Percentiles rank a stretch among this genome's conserved stretches.
phyloP scores from a whole-genome alignment of 2,888 invertebrate species.

The Eristalis tenax region DNA sequence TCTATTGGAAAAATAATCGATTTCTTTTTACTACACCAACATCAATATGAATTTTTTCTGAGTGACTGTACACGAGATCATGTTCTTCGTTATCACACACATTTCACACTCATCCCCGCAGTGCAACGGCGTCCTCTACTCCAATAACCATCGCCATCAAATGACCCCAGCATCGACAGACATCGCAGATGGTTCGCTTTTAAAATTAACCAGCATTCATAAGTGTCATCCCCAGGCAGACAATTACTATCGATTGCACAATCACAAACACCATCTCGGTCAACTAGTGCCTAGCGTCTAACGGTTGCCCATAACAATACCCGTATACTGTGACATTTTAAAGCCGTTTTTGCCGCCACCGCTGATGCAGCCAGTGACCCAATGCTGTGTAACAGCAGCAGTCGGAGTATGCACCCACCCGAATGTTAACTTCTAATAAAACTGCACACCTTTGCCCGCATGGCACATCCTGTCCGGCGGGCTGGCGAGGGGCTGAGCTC shows the following conservation, averaged over 20 bases:
- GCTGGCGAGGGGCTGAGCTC: not conserved
- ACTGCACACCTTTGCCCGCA: slow-evolving; percentile 47
- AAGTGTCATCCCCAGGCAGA: slow-evolving; percentile 25
- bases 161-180: not conserved
- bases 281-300: slow-evolving; percentile 38
- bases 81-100: not conserved
- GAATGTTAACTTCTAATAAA: slow-evolving; percentile 55
- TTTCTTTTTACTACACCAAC: too few species aligned
- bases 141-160: not conserved
- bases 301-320: slow-evolving; percentile 51
- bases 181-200: not conserved
- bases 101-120: not conserved
- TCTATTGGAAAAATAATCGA: too few species aligned
- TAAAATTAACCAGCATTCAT: slow-evolving; percentile 32
- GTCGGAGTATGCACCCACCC: slow-evolving; percentile 40
- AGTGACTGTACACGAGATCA: not conserved
- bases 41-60: too few species aligned
- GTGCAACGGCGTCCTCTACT: not conserved
- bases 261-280: slow-evolving; percentile 56
- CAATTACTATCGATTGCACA: slow-evolving; percentile 55
- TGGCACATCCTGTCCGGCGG: slow-evolving; percentile 16
- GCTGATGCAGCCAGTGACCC: slow-evolving; percentile 21
- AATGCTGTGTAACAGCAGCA: not conserved
- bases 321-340: slow-evolving; percentile 55
- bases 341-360: slow-evolving; percentile 43